Evolutionary conservation across 92 coral and sea anemone species (phyloP), one percentile per base, ranked within the genome.

Genomic region (Zoanthus gigantus): DNA sequence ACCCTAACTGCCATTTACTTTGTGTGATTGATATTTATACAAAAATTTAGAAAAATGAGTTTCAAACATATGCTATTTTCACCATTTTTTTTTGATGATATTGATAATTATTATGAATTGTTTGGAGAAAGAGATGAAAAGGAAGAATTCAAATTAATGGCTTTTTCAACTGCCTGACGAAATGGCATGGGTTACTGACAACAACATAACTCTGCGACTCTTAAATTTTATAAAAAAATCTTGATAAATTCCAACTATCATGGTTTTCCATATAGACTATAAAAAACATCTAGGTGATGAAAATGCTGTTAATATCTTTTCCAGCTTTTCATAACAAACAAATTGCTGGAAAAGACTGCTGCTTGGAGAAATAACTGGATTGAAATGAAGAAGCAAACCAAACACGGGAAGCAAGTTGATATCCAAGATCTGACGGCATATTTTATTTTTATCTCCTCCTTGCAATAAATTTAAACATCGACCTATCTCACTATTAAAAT

Each of bases 201-300:
- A 50, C 56, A 50, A 50, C 10, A 10, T 6, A 50, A 23, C 23
- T 50, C 56, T 50, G 56, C 10, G 56, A 50, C 56, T 50, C 56
- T 6, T 6, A 10, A 6, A 50, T 50, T 50, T 50, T 50, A 50
- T 50, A 10, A 50, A 10, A 50, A 10, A 10, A 50, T 50, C 56
- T 6, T 10, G 10, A 50, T 50, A 6, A 50, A 10, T 50, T 50
- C 10, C 56, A 10, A 50, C 56, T 6, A 50, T 50, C 56, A 50
- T 50, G 56, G 6, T 89, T 84, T 84, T 17, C 88, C 89, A 23
- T 23, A 23, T 23, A 23, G 47, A 68, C 85, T 45, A 63, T 89
- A 54, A 76, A 84, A 56, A 57, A 77, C 56, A 45, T 76, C 89
- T 82, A 15, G 75, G 86, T 28, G 89, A 89, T 23, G 86, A 84